Evolutionary conservation across 2,113 vertebrate species (phyloP), one percentile per base, ranked within the genome.

Genomic region (Bos indicus): DNA sequence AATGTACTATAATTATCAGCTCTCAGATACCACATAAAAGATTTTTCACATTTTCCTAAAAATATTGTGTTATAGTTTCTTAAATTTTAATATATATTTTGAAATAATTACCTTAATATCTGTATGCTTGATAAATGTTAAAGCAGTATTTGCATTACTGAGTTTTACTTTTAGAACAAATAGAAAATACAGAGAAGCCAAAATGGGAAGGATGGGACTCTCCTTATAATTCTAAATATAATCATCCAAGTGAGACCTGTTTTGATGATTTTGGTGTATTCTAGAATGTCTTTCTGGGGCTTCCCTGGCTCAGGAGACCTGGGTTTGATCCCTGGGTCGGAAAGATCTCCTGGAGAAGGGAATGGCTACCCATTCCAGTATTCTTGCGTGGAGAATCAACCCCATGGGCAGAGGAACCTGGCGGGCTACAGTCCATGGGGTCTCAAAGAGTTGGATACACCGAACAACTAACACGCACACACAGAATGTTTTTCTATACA

Each of bases 31-130:
- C 23, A 0, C 52, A 5, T 83, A 86, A 90, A 9, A 15, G 26
- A 23, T 52, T 90, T 88, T 25, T 25, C 16, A 13, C 25, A 52
- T 87, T 90, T 92, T 21, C 40, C 19, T 46, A 78, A 80, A 95
- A 67, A n/a, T 92, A 52, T 25, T 78, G 13, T 85, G 52, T 88
- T 78, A 40, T 57, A 33, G 80, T 56, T 88, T 89, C 48, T 94
- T 95, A 28, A 95, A 77, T 80, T 93, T 86, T 74, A 93, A 48
- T 82, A 77, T 80, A 36, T 51, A 88, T 90, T 96, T 96, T 94
- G 21, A 97, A 81, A 78, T 87, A 83, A 77, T 83, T 89, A 40
- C 10, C 43, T 96, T 88, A 30, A 36, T 90, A 82, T 71, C 88
- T 51, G 56, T 64, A 10, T 62, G 6, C 26, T 96, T 96, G 51